Evolutionary conservation across 2,113 vertebrate genomes (phyloP).

Genomic region (Merops nubicus): DNA sequence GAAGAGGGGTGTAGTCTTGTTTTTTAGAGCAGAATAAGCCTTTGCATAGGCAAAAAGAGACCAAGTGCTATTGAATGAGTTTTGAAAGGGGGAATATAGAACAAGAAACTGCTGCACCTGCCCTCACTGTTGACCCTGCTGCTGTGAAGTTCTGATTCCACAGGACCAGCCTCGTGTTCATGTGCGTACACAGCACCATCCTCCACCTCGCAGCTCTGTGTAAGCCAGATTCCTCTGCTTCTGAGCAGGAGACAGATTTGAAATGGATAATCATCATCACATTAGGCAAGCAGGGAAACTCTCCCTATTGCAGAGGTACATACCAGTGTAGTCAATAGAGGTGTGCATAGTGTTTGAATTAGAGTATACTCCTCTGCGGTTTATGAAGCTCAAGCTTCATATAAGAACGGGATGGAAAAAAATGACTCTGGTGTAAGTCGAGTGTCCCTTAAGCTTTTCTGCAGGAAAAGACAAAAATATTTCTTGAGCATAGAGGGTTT

Average conservation of each 20-base stretch:
- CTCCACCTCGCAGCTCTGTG: neutral
- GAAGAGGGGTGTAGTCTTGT: neutral
- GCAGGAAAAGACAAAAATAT: neutral
- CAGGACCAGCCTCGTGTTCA: rapidly evolving
- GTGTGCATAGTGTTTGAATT: neutral
- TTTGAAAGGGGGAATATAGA: neutral
- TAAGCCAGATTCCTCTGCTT: neutral
- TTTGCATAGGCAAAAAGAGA: neutral
- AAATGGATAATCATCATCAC: neutral
- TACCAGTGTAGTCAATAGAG: rapidly evolving
- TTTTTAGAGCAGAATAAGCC: neutral
- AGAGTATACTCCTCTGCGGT: neutral
- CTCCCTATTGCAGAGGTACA: neutral
- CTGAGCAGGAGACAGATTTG: neutral
- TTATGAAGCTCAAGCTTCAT: neutral
- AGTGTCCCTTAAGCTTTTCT: neutral
- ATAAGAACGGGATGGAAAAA: rapidly evolving
- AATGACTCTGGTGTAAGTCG: neutral
- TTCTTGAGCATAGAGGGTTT: neutral
- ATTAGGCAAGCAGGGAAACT: neutral
- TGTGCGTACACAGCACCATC: neutral
- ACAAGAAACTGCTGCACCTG: neutral
- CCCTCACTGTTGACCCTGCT: neutral
- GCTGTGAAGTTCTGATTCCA: neutral
- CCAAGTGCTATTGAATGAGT: neutral